Percentiles rank a stretch among this genome's conserved stretches.
Conservation (phyloP, 2,113 vertebrate genomes). For the Proteles cristata region DNA sequence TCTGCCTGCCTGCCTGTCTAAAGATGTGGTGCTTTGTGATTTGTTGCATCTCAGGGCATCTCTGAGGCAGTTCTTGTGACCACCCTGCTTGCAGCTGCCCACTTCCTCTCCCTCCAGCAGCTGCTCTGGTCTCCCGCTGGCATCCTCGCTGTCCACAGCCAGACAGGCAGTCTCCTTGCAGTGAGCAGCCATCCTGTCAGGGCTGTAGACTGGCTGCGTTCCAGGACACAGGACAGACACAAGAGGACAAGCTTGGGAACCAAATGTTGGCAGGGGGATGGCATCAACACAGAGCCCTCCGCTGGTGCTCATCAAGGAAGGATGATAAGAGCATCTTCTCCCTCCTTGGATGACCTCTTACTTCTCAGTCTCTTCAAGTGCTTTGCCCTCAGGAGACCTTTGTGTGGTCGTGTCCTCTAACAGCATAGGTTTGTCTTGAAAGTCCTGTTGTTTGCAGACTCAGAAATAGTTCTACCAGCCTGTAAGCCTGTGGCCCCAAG, state of each 20-base stretch:
- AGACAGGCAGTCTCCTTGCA: slow-evolving; percentile 17
- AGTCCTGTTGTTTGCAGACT: neutral
- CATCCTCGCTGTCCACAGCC: neutral
- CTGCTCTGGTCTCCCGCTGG: neutral
- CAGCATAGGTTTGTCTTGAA: neutral
- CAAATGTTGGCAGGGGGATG: neutral
- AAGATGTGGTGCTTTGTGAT: slow-evolving; percentile 6
- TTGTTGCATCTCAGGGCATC: neutral
- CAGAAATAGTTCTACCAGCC: neutral
- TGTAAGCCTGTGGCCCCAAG: neutral
- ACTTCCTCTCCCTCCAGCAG: slow-evolving; percentile 40
- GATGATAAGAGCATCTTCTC: neutral
- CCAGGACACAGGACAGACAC: slow-evolving; percentile 37
- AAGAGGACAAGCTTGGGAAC: slow-evolving; percentile 39
- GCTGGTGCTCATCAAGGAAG: neutral
- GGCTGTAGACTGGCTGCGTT: slow-evolving; percentile 18
- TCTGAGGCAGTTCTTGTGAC: slow-evolving; percentile 46
- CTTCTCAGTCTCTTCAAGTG: neutral
- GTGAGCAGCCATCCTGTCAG: neutral
- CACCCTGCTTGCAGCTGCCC: slow-evolving; percentile 16
- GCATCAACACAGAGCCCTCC: slow-evolving; percentile 3
- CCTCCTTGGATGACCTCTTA: neutral
- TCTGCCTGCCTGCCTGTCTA: neutral
- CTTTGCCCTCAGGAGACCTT: neutral
- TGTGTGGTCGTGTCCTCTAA: neutral